Percentiles rank a stretch among this genome's conserved stretches.
Conservation (phyloP, 2,797 vertebrate genomes). For the Microtus obscurus region DNA sequence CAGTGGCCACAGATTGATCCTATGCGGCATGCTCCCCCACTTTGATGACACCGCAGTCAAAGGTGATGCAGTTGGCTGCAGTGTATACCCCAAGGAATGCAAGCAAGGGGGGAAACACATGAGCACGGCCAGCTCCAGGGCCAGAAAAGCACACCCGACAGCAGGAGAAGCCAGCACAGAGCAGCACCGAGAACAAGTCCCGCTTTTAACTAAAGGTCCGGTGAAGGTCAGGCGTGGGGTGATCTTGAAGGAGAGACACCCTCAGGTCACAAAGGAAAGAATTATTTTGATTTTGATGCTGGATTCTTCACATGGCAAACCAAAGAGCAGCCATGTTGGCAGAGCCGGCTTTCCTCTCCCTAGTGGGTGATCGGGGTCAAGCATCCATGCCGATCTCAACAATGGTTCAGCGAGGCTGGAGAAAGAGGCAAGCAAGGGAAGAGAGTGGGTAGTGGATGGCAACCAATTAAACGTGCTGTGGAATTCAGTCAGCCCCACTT, state of each 20-base stretch:
- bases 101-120: background rate
- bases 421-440: background rate
- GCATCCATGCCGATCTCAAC: background rate
- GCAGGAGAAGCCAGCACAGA: rapidly evolving
- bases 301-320: rapidly evolving
- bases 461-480: rapidly evolving
- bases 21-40: background rate
- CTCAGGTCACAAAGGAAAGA: background rate
- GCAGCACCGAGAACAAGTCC: background rate
- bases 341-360: background rate
- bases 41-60: conserved; percentile 63
- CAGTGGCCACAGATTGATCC: background rate
- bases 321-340: background rate
- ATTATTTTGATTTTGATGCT: background rate
- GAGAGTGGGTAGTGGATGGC: rapidly evolving
- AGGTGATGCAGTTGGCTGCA: background rate
- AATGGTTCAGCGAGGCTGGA: rapidly evolving
- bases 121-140: rapidly evolving
- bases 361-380: rapidly evolving
- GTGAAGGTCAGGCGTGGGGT: background rate
- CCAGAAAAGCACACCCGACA: background rate
- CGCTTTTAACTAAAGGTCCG: background rate
- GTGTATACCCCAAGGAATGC: background rate
- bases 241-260: background rate
- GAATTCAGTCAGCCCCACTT: rapidly evolving